Percentiles rank a stretch among this genome's conserved stretches.
Conservation (phyloP, 2,113 vertebrate genomes). For the Platichthys stellatus region DNA sequence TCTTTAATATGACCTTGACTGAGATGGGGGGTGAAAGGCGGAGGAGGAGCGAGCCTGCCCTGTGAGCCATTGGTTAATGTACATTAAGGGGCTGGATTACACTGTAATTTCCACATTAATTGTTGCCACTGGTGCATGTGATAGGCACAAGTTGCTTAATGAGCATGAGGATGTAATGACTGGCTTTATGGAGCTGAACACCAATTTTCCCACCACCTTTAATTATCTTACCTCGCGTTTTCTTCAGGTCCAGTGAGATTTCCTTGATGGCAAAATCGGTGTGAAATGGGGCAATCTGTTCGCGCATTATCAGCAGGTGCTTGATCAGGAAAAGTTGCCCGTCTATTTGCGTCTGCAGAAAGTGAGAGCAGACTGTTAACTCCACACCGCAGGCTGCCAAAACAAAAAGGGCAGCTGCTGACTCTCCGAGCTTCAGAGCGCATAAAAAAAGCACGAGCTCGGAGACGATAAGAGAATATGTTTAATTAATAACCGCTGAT, state of each 20-base stretch:
- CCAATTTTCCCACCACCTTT: constrained; percentile 70
- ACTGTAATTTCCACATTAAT: constrained; percentile 77
- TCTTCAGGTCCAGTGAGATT: constrained; percentile 99
- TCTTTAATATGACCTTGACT: constrained; percentile 61
- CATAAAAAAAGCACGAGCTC: constrained; percentile 54
- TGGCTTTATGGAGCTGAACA: constrained; percentile 72
- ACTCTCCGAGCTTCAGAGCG: constrained; percentile 51
- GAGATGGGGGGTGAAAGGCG: constrained; percentile 41
- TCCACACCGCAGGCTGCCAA: constrained; percentile 65
- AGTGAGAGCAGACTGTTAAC: constrained; percentile 76
- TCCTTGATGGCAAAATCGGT: constrained; percentile 99
- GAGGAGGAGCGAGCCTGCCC: constrained; percentile 54
- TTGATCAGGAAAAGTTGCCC: constrained; percentile 99
- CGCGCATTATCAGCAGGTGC: constrained; percentile 98
- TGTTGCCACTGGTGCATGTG: constrained; percentile 77
- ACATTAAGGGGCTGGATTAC: constrained; percentile 75
- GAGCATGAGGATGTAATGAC: constrained; percentile 76
- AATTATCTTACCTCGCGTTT: constrained; percentile 94
- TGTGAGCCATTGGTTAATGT: constrained; percentile 72
- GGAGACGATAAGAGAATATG: constrained; percentile 54
- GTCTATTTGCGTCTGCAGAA: constrained; percentile 91
- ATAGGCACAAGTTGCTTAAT: constrained; percentile 78
- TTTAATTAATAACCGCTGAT: constrained; percentile 70
- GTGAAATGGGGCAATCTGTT: constrained; percentile 99
- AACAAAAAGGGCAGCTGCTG: constrained; percentile 70